Conservation (phyloP, 2,797 vertebrate species). For the Crenichthys baileyi region DNA sequence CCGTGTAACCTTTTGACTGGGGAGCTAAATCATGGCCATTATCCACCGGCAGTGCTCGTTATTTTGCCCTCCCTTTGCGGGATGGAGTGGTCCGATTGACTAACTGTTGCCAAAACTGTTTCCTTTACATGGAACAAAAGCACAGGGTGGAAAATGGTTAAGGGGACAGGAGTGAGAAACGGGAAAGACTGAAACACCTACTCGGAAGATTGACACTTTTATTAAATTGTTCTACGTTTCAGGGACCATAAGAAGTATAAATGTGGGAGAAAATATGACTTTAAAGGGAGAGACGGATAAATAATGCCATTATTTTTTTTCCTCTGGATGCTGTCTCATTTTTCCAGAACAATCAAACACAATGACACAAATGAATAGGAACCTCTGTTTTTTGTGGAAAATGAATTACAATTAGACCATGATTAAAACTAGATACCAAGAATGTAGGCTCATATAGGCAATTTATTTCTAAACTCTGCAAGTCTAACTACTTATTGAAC, state of each 20-base stretch:
- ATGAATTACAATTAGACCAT: conserved; percentile 52
- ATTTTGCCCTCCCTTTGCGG: conserved; percentile 72
- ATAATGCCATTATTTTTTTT: conserved; percentile 53
- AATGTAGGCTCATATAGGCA: conserved; percentile 40
- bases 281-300: conserved; percentile 52
- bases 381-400: conserved; percentile 65
- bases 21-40: conserved; percentile 76
- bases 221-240: conserved; percentile 43
- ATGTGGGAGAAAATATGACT: conserved; percentile 10
- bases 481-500: conserved; percentile 59
- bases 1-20: conserved; percentile 75
- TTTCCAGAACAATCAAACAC: conserved; percentile 51
- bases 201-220: conserved; percentile 32
- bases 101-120: conserved; percentile 74
- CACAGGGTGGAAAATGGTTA: not conserved
- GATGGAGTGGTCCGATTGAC: conserved; percentile 67
- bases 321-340: conserved; percentile 61
- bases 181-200: conserved; percentile 24
- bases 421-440: conserved; percentile 59
- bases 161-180: conserved; percentile 13
- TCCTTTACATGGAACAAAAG: conserved; percentile 60
- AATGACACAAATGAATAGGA: conserved; percentile 62
- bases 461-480: conserved; percentile 62
- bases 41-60: conserved; percentile 72
- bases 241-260: conserved; percentile 4